Evolutionary conservation across 2,888 invertebrate species (phyloP).

Genomic region (Eueremaeus valkanovi): DNA sequence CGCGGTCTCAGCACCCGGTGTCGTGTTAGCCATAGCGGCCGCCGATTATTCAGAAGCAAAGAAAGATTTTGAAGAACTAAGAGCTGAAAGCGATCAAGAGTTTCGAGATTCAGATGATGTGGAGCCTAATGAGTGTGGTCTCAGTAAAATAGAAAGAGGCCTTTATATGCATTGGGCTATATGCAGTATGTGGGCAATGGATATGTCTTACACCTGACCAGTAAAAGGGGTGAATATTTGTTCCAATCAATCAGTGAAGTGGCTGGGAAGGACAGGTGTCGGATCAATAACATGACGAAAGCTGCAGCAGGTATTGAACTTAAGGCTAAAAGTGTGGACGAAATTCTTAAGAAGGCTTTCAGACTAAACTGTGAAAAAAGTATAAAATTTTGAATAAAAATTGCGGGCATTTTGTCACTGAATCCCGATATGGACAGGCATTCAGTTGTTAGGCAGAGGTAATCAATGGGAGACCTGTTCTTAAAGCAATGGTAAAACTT

Average conservation of each 20-base stretch:
- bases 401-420: constrained; percentile 5
- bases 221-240: background rate
- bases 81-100: too few species aligned
- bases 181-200: constrained; percentile 2
- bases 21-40: too few species aligned
- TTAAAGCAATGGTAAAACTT: too few species aligned
- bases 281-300: background rate
- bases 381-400: background rate
- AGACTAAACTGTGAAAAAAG: background rate
- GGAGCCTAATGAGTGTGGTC: too few species aligned
- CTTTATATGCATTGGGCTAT: background rate
- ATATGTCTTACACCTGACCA: background rate
- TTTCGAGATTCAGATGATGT: too few species aligned
- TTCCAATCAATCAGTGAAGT: background rate
- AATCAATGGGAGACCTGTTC: constrained; percentile 78
- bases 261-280: background rate
- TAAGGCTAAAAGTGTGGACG: background rate
- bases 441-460: background rate
- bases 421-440: background rate
- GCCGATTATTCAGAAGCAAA: too few species aligned
- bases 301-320: background rate
- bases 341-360: background rate
- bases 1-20: too few species aligned
- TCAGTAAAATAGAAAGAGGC: background rate
- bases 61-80: too few species aligned